Evolutionary conservation across 2,888 invertebrate genomes (phyloP).

Genomic region (Lasioglossum villosulum): DNA sequence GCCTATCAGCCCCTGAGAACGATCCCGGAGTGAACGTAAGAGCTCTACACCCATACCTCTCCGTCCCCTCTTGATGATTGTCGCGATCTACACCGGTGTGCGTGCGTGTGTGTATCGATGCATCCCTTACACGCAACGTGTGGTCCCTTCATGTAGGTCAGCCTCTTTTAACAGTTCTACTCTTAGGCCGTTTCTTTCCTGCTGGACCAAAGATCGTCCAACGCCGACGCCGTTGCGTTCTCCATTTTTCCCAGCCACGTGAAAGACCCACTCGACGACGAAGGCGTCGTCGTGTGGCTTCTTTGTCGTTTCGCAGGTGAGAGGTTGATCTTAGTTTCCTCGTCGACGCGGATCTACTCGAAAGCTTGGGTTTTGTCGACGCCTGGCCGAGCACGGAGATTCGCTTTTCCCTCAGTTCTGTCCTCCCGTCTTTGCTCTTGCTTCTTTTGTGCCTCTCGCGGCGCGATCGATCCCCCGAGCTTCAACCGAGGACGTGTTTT

Average conservation of each 20-base stretch:
- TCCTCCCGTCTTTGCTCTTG: constrained; percentile 10
- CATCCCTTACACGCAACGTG: constrained; percentile 48
- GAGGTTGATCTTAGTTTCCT: constrained; percentile 48
- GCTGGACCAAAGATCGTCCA: neutral
- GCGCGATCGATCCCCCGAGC: constrained; percentile 18
- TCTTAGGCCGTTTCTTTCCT: neutral
- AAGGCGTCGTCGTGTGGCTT: constrained; percentile 50
- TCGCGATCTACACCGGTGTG: constrained; percentile 28
- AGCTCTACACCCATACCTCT: constrained; percentile 63
- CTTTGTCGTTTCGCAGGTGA: constrained; percentile 64
- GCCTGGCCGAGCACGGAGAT: constrained; percentile 7
- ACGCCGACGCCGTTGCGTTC: neutral
- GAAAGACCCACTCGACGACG: constrained; percentile 50
- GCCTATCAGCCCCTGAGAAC: constrained; percentile 64
- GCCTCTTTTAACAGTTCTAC: constrained; percentile 55
- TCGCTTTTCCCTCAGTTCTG: constrained; percentile 17
- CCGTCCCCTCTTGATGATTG: constrained; percentile 46
- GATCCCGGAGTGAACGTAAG: constrained; percentile 69
- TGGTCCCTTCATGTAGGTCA: constrained; percentile 67
- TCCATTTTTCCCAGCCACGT: constrained; percentile 40
- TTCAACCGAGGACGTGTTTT: constrained; percentile 14
- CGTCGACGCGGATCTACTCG: constrained; percentile 42
- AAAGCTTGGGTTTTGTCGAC: constrained; percentile 32
- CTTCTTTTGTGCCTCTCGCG: constrained; percentile 16
- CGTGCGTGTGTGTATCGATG: constrained; percentile 59